Evolutionary conservation across 1,140 invertebrate species (phyloP).

Genomic region (Papilio dardanus): DNA sequence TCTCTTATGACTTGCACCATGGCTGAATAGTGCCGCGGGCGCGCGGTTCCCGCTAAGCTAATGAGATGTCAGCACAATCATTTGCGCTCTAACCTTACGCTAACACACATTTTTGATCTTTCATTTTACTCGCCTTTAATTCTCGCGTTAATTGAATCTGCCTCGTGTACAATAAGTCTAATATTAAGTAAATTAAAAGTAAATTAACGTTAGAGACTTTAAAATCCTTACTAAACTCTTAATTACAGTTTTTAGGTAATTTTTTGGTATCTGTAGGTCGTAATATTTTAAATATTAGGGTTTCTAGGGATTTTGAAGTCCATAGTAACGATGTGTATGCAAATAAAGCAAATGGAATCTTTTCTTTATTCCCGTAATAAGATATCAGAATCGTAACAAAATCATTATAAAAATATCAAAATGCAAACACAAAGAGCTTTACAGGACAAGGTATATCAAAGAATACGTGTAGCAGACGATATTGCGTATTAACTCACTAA

Average conservation of each 20-base stretch:
- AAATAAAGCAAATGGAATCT: background rate
- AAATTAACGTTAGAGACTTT: background rate
- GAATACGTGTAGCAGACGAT: slow-evolving; percentile 40
- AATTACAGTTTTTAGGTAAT: too few species aligned
- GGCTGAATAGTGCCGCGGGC: slow-evolving; percentile 67
- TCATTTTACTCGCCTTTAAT: slow-evolving; percentile 68
- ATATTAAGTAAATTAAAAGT: background rate
- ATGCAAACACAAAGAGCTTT: slow-evolving; percentile 39
- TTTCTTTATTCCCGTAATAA: background rate
- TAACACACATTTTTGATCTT: slow-evolving; percentile 74
- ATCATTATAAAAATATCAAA: slow-evolving; percentile 31
- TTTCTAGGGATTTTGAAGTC: too few species aligned
- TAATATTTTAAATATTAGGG: too few species aligned
- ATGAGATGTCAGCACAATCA: slow-evolving; percentile 82
- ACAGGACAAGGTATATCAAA: slow-evolving; percentile 38
- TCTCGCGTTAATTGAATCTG: slow-evolving; percentile 70
- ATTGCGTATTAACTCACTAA: slow-evolving; percentile 59
- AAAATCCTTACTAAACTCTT: too few species aligned
- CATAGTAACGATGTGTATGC: too few species aligned
- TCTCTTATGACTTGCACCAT: slow-evolving; percentile 40
- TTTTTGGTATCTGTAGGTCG: too few species aligned
- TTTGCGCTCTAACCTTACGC: slow-evolving; percentile 77
- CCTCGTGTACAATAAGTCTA: background rate
- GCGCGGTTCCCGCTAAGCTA: slow-evolving; percentile 74
- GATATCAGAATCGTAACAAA: background rate